phyloP scores from a whole-genome alignment of 2,888 invertebrate genomes.

The Drosophila ustulata region DNA sequence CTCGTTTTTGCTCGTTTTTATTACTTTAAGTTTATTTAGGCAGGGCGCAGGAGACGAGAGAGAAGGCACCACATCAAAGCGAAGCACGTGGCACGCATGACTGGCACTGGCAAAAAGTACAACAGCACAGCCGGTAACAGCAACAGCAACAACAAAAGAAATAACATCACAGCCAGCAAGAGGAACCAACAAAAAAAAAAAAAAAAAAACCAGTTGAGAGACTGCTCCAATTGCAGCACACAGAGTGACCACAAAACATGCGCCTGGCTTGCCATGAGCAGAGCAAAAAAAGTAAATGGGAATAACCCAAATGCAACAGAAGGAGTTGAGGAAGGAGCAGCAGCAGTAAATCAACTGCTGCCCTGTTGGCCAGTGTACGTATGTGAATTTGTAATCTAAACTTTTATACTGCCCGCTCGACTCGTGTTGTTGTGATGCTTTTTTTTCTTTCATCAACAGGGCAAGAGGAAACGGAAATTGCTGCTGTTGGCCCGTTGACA shows the following conservation, averaged over 20 bases:
- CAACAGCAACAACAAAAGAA: constrained; percentile 34
- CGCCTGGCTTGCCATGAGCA: constrained; percentile 49
- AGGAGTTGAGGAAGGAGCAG: constrained; percentile 15
- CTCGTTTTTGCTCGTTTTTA: constrained; percentile 61
- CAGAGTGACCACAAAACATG: constrained; percentile 76
- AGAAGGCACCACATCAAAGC: constrained; percentile 73
- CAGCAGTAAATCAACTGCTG: constrained; percentile 72
- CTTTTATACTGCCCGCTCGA: constrained; percentile 66
- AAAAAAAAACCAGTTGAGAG: constrained; percentile 17
- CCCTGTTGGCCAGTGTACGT: constrained; percentile 61
- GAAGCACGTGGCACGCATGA: constrained; percentile 76
- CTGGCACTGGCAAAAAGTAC: constrained; percentile 74
- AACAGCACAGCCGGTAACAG: constrained; percentile 37
- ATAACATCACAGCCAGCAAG: constrained; percentile 18
- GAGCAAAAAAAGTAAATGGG: constrained; percentile 30
- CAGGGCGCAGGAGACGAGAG: constrained; percentile 39
- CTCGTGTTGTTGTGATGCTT: constrained; percentile 31
- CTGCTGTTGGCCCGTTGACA: constrained; percentile 78
- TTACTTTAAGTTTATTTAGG: constrained; percentile 77
- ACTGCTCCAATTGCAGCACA: constrained; percentile 70
- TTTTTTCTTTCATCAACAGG: constrained; percentile 58
- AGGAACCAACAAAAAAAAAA: constrained; percentile 21
- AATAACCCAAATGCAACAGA: constrained; percentile 23
- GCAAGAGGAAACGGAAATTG: constrained; percentile 77
- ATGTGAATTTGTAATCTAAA: constrained; percentile 79